Base-by-base conservation (phyloP, 2,888 invertebrate species). In the Idaea straminata region DNA sequence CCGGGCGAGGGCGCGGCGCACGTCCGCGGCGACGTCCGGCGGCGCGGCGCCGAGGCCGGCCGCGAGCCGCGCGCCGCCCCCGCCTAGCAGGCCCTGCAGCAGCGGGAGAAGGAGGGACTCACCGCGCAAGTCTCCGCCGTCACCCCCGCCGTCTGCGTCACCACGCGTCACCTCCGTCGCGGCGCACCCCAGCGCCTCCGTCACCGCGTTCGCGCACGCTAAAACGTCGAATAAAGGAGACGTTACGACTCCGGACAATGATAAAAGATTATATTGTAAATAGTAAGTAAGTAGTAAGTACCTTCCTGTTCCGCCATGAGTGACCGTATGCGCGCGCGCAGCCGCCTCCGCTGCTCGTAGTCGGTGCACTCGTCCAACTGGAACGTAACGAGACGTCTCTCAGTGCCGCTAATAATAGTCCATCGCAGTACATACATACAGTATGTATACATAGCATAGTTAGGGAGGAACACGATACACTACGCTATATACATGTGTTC, bases 241-340 rank as follows among this genome's bases (percentile, higher is more conserved):
- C 36, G 36, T 36, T 36, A 36, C 10, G 10, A 36, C 10, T 10
- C 36, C 4, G 36, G 10, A 36, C 36, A 10, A 36, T 4, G 10
- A 36, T 36, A 7, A 36, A 25, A 25, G 25, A 25, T 25, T 25
- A 36, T 36, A 36, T 7, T 7, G 10, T 36, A 36, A 36, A 36
- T 5, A 36, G 36, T 36, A 36, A 7, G 5, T 36, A 4, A 36
- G 13, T 63, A 1, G 15, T 34, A 69, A 74, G 76, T 93, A 97
- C 97, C 97, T 96, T 96, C 96, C 88, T 96, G 96, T 93, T 96
- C 96, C 80, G 97, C 97, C 95, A 97, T 96, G 84, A 98, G 95
- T 87, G 96, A 94, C 80, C 96, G 95, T 81, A 98, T 94, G 89
- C 97, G 95, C 80, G 95, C 95, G 86, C 97, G 94, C 84, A 98